Evolutionary conservation across 2,888 invertebrate genomes (phyloP), one percentile per base, ranked within the genome.

Genomic region (Mythimna ferrago): DNA sequence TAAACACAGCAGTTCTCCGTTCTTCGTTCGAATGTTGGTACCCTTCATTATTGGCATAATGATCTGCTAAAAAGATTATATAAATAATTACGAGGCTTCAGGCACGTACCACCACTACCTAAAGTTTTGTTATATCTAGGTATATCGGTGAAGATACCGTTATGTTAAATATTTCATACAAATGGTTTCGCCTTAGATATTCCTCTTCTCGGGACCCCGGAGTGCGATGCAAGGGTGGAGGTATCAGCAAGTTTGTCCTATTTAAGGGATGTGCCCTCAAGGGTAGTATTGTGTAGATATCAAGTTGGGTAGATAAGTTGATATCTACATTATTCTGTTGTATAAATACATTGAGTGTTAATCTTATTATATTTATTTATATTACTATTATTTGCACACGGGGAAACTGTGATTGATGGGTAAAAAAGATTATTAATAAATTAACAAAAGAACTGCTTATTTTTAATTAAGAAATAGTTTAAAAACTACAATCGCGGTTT

Each of bases 121-220:
- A 5, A 4, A 11, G n/a, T 68, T 72, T 67, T 71, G 56, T 69
- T 71, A 65, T 19, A 14, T 11, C 21, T 61, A 41, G 38, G 21
- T 76, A 11, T 61, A 60, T 72, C 58, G 16, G 26, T 58, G 66
- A 70, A 78, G 74, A 62, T 80, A 66, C 71, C 65, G 78, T 81
- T 81, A 81, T 38, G 72, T 77, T 88, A 81, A 89, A 89, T 89
- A 88, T 86, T 88, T 82, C 63, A 89, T 87, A 78, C 61, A 84
- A 82, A 88, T 85, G 78, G 84, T 77, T 73, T 77, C 80, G 64
- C 73, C 81, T 84, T 77, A 80, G 80, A 83, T 80, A 82, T 88
- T 87, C 80, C 81, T 82, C 76, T 82, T 67, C 64, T 70, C 80
- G 82, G 84, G 85, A 71, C 67, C 62, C 74, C 48, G 57, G 66